Evolutionary conservation across 2,797 vertebrate species (phyloP).

Genomic region (Catharus ustulatus): DNA sequence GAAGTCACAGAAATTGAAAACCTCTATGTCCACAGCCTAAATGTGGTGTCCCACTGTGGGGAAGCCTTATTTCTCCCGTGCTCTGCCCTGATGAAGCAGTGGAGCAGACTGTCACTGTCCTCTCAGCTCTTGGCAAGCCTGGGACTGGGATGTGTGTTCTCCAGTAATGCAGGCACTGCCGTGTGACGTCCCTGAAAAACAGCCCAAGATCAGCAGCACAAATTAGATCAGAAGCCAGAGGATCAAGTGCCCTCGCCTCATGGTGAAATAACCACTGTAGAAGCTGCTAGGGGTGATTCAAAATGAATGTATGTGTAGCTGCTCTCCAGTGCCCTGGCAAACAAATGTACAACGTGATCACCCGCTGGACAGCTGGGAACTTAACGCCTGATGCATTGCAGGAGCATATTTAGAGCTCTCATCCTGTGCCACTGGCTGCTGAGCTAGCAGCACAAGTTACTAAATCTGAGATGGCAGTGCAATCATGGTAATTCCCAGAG

Average conservation of each 20-base stretch:
- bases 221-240: background rate
- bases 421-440: background rate
- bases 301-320: background rate
- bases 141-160: fast-evolving
- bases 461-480: background rate
- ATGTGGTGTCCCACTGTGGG: background rate
- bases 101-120: background rate
- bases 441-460: background rate
- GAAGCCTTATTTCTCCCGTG: background rate
- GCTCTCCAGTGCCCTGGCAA: background rate
- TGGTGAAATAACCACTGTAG: background rate
- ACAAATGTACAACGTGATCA: background rate
- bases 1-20: background rate
- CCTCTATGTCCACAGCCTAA: background rate
- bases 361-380: background rate
- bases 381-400: background rate
- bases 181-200: background rate
- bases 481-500: background rate
- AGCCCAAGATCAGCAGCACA: background rate
- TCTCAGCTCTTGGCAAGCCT: background rate
- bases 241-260: background rate
- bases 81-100: fast-evolving
- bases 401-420: background rate
- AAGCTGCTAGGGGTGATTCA: background rate
- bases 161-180: background rate